Evolutionary conservation across 2,113 vertebrate species (phyloP).

Genomic region (Grantiella picta): DNA sequence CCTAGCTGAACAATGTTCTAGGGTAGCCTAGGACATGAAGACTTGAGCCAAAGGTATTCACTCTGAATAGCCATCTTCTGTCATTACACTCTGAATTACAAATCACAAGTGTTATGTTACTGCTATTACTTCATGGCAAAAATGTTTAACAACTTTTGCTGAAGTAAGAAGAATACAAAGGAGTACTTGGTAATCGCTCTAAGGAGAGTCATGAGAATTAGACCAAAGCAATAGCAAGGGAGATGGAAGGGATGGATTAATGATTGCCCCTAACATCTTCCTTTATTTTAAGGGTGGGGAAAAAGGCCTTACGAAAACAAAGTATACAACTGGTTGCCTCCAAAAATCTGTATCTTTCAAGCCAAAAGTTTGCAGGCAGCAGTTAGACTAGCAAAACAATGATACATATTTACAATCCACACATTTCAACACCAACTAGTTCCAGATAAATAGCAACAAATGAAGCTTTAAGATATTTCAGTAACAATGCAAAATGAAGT

Average conservation of each 20-base stretch:
- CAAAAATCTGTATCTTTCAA: background rate
- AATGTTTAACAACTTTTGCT: background rate
- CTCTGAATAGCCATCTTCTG: background rate
- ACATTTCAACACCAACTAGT: background rate
- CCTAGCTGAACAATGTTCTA: background rate
- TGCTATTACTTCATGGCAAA: background rate
- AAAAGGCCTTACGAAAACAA: background rate
- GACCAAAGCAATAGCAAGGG: background rate
- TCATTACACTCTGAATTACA: background rate
- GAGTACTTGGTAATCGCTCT: background rate
- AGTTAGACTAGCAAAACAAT: background rate
- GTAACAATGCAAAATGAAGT: background rate
- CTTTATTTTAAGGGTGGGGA: background rate
- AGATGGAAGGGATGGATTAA: background rate
- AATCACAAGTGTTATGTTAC: background rate
- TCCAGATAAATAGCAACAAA: background rate
- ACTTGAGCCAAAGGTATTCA: background rate
- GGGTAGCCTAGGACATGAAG: background rate
- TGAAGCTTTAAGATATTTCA: background rate
- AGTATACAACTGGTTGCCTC: background rate
- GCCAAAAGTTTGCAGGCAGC: background rate
- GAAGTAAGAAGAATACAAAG: background rate
- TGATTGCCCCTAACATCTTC: background rate
- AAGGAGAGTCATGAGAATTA: background rate
- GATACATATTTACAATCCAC: background rate